Base-by-base conservation (phyloP, 2,113 vertebrate species). In the Tiliqua scincoides region DNA sequence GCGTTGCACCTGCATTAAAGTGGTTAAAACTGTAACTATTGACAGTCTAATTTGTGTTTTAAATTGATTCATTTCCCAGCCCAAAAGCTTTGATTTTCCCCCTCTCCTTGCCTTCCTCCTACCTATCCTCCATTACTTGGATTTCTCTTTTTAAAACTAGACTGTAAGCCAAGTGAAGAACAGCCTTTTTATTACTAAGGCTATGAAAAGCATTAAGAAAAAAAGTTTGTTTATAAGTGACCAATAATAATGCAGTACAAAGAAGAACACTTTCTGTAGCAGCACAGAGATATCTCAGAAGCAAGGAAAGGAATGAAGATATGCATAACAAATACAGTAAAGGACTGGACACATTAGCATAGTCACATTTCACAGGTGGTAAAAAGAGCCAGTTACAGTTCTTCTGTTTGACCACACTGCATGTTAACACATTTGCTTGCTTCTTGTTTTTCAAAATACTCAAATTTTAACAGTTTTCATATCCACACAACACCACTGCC, bases 1-100 rank as follows among this genome's bases (percentile, higher is more conserved):
- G 89, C 88, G 95, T 82, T 92, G 94, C 52, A 99, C 96, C 99
- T 99, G 87, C 75, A 87, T 63, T 3, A 73, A 82, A 86, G 37
- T 52, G 2, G 76, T 43, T 37, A 73, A 72, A 27, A 68, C 30
- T 32, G 32, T 32, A 40, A 21, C 10, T 18, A 32, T 12, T 11
- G 10, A 17, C 54, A 57, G 54, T 48, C 43, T 18, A 57, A 6
- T 23, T 71, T 71, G 25, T 14, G n/a, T 74, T 74, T 74, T 74
- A 17, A 74, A 74, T 48, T 30, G 3, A 59, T 37, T 1, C 59
- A 78, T 61, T 23, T 32, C 11, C 52, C 14, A 2, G 20, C 18
- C 57, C 17, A 48, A 8, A 5, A 52, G 4, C 3, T 65, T 65
- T 9, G 11, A 30, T 25, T 18, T 30, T 27, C 63, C 30, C 27